Evolutionary conservation across 2,888 invertebrate genomes (phyloP).

Genomic region (Athalia cordata): DNA sequence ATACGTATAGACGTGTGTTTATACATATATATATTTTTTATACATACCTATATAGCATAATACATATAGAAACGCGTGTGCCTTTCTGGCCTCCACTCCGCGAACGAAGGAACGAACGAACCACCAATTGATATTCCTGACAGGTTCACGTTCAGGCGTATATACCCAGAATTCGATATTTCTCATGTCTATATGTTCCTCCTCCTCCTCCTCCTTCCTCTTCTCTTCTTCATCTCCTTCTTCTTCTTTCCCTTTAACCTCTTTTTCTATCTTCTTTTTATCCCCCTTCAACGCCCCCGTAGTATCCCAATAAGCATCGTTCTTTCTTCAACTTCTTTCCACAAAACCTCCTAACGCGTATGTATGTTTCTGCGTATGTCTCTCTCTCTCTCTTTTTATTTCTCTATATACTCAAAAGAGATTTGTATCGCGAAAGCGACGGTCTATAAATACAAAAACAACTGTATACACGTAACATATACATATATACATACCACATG

Average conservation of each 20-base stretch:
- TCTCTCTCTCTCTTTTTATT: too few species aligned
- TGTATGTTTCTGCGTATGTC: too few species aligned
- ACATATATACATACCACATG: too few species aligned
- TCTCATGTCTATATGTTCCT: conserved; percentile 57
- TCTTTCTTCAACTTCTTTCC: neutral
- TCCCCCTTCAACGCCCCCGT: too few species aligned
- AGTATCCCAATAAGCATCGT: too few species aligned
- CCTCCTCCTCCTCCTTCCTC: conserved; percentile 40
- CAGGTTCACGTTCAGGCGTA: conserved; percentile 62
- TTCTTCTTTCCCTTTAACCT: conserved; percentile 24
- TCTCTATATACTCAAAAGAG: conserved; percentile 23
- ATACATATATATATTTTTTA: neutral
- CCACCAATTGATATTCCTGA: conserved; percentile 68
- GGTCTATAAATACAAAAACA: conserved; percentile 43
- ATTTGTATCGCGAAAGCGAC: conserved; percentile 39
- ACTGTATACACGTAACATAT: too few species aligned
- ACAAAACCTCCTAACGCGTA: neutral
- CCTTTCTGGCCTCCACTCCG: conserved; percentile 8
- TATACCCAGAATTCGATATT: conserved; percentile 70
- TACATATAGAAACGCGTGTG: neutral
- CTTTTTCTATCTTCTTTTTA: conserved; percentile 4
- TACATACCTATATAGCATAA: too few species aligned
- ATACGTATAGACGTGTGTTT: neutral
- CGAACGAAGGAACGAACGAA: neutral
- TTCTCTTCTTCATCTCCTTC: conserved; percentile 26